Evolutionary conservation across 2,888 invertebrate genomes (phyloP).

Genomic region (Cremastinae sp.): DNA sequence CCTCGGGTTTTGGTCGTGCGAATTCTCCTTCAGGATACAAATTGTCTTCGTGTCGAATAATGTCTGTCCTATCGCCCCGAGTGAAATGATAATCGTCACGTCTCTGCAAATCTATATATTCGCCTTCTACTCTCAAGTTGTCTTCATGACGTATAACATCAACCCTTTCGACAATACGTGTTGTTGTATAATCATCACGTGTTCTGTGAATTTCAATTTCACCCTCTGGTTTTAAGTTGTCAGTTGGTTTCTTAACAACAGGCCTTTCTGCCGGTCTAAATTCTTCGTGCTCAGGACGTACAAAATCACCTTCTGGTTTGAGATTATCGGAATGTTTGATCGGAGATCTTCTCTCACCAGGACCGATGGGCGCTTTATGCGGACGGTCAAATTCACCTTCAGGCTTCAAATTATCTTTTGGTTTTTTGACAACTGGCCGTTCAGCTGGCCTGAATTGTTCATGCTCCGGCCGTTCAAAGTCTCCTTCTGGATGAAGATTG

Average conservation of each 20-base stretch:
- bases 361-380: constrained; percentile 79
- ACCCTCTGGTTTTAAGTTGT: constrained; percentile 78
- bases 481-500: constrained; percentile 83
- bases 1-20: constrained; percentile 75
- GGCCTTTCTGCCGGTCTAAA: constrained; percentile 77
- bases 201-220: no score
- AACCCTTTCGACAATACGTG: constrained; percentile 80
- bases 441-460: constrained; percentile 72
- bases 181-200: constrained; percentile 83
- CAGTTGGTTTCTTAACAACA: constrained; percentile 74
- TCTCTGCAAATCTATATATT: constrained; percentile 80
- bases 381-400: no score
- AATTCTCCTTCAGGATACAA: constrained; percentile 84
- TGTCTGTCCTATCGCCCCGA: constrained; percentile 80
- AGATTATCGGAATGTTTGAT: constrained; percentile 83
- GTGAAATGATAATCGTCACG: constrained; percentile 77
- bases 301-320: constrained; percentile 82
- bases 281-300: constrained; percentile 79
- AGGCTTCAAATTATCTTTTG: constrained; percentile 71
- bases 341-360: constrained; percentile 81
- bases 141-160: constrained; percentile 81
- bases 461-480: constrained; percentile 81
- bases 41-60: constrained; percentile 74
- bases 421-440: constrained; percentile 68
- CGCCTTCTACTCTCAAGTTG: constrained; percentile 82